phyloP scores from a whole-genome alignment of 2,113 vertebrate species.

The Scomber colias region DNA sequence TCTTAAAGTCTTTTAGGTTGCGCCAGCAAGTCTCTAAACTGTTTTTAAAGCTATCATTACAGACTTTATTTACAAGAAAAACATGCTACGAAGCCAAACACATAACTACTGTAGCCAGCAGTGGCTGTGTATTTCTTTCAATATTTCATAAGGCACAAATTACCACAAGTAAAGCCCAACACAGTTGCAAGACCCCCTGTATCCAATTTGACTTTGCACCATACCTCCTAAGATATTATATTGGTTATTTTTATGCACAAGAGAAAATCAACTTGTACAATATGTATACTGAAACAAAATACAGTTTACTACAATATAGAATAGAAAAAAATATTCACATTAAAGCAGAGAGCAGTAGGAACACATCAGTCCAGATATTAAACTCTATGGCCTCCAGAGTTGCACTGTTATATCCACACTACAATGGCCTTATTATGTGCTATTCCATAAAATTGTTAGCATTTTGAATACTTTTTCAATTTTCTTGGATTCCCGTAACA shows the following conservation, averaged over 20 bases:
- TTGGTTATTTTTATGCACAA: conserved; percentile 33
- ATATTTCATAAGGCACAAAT: conserved; percentile 67
- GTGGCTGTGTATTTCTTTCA: conserved; percentile 54
- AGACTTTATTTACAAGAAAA: conserved; percentile 72
- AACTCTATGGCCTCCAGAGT: conserved; percentile 64
- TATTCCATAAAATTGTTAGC: conserved; percentile 57
- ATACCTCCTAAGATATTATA: conserved; percentile 6
- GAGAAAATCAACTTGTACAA: conserved; percentile 31
- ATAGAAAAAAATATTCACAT: conserved; percentile 9
- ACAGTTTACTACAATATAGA: conserved; percentile 8
- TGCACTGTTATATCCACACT: conserved; percentile 33
- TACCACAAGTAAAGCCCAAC: conserved; percentile 40
- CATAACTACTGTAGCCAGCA: conserved; percentile 51
- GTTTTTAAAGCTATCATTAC: conserved; percentile 75
- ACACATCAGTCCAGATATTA: conserved; percentile 61
- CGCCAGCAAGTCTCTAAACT: conserved; percentile 72
- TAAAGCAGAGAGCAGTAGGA: conserved; percentile 40
- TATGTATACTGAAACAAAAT: conserved; percentile 12
- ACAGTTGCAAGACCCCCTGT: conserved; percentile 32
- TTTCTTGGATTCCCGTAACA: conserved; percentile 65
- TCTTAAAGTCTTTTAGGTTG: conserved; percentile 60
- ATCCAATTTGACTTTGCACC: conserved; percentile 40
- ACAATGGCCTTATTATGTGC: conserved; percentile 63
- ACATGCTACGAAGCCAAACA: conserved; percentile 61
- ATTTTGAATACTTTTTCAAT: conserved; percentile 70